Evolutionary conservation across 2,113 vertebrate species (phyloP).

Genomic region (Halichoerus grypus): DNA sequence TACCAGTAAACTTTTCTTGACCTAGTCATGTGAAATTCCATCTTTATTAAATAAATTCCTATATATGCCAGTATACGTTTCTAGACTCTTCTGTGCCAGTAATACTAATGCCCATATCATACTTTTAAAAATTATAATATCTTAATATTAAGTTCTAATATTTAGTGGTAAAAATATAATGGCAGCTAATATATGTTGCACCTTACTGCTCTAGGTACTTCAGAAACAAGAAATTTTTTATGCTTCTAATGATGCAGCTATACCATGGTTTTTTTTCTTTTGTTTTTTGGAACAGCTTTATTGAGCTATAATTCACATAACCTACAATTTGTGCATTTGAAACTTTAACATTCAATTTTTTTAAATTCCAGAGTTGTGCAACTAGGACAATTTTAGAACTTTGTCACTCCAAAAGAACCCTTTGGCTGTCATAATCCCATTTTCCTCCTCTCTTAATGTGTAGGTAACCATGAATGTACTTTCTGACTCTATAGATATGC

Average conservation of each 20-base stretch:
- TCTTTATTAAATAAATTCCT: not conserved
- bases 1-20: not conserved
- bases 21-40: not conserved
- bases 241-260: not conserved
- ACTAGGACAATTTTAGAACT: not conserved
- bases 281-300: not conserved
- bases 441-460: not conserved
- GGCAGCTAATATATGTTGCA: not conserved
- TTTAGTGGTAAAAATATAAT: not conserved
- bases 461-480: not conserved
- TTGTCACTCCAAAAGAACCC: not conserved
- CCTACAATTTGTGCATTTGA: not conserved
- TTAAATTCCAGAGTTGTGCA: not conserved
- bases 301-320: not conserved
- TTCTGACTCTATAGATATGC: not conserved
- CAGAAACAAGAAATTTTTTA: not conserved
- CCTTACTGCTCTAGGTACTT: not conserved
- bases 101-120: not conserved
- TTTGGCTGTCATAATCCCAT: not conserved
- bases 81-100: not conserved
- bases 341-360: not conserved
- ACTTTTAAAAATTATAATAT: not conserved
- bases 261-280: not conserved
- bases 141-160: not conserved
- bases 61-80: not conserved